Base-by-base conservation (phyloP, 2,797 vertebrate genomes). In the Craterocephalus amniculus region DNA sequence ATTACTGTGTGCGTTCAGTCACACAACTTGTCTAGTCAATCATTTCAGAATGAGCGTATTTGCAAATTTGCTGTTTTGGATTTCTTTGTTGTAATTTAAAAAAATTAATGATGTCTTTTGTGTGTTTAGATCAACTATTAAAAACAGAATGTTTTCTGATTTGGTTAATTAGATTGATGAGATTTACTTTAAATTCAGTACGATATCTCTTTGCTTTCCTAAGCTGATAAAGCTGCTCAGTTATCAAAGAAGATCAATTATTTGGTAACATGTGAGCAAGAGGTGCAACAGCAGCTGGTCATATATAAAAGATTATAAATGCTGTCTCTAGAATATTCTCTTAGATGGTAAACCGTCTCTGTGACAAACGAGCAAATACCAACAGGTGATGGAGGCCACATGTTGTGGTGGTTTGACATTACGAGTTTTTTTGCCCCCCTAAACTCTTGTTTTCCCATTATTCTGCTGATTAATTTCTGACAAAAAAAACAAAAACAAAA, bases 391-490 rank as follows among this genome's bases (percentile, higher is more conserved):
- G 32, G 51, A 32, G 12, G 22, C 9, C 61, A 64, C 26, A 43
- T 36, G 12, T 27, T 60, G 14, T 24, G 36, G n/a, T 34, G 0
- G 24, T 40, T 60, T 35, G 27, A 67, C 34, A 16, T 43, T 58
- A 32, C 60, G 32, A 43, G 9, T 27, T 48, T 26, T 45, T 24
- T 26, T 31, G 31, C 20, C 12, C n/a, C 49, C 27, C 6, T 16
- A 64, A 26, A n/a, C 32, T n/a, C 6, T 36, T 51, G 27, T 51
- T 58, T 1, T 1, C 60, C 43, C 52, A 40, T 60, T 20, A 60
- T 43, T 51, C 38, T 56, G n/a, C 58, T 45, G 56, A 68, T 45
- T n/a, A 36, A 5, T 61, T 43, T 66, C 2, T 43, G 11, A 48
- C 58, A 1, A 20, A 58, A 7, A 63, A 1, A 56, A 31, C 4